Evolutionary conservation across 2,797 vertebrate genomes (phyloP).

Genomic region (Diplodus puntazzo): DNA sequence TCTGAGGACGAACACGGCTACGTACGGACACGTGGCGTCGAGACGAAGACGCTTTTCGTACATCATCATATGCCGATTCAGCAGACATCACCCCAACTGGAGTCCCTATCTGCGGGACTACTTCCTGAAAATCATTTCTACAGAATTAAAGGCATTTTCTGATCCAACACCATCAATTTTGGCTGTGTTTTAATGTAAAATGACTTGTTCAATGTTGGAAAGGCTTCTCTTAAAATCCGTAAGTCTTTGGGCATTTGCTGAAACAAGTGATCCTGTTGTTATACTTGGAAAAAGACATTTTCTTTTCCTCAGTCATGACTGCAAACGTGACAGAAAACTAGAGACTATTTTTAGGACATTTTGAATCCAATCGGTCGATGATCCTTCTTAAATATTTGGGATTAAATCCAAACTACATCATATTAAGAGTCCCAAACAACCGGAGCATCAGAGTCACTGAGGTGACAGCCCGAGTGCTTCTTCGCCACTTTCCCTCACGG

Average conservation of each 20-base stretch:
- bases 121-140: background rate
- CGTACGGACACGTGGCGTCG: too few relatives aligned
- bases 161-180: background rate
- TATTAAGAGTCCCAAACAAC: background rate
- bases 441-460: background rate
- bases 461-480: background rate
- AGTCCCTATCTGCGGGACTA: too few relatives aligned
- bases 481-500: slow-evolving; percentile 1
- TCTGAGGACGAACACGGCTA: too few relatives aligned
- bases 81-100: too few relatives aligned
- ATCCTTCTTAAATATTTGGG: background rate
- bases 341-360: background rate
- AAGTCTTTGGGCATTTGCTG: background rate
- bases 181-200: background rate
- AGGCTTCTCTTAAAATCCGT: background rate
- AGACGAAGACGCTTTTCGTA: too few relatives aligned
- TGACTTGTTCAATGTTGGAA: background rate
- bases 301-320: background rate
- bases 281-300: background rate
- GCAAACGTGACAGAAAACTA: too few relatives aligned
- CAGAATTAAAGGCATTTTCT: background rate
- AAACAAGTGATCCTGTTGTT: background rate
- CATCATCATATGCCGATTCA: too few relatives aligned
- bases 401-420: background rate
- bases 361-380: background rate